Base-by-base conservation (phyloP, 2,888 invertebrate genomes). In the Caenorhabditis parvicauda region DNA sequence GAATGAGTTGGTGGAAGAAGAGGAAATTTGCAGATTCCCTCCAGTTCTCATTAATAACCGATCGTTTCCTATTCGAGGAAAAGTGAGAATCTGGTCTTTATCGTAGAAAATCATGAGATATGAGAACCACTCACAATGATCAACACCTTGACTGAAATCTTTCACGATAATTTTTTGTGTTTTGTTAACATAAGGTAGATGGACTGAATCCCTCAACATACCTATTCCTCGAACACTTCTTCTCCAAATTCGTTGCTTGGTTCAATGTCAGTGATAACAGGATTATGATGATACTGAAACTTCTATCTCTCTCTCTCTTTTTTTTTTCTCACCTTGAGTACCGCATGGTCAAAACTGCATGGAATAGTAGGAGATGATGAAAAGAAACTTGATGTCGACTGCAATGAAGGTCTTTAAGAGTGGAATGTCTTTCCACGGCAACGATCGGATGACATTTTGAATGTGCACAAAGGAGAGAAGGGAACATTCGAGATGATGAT, bases 181-280 rank as follows among this genome's bases (percentile, higher is more conserved):
- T 39, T n/a, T 50, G 41, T 42, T n/a, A n/a, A n/a, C n/a, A n/a
- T n/a, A n/a, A n/a, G n/a, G n/a, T n/a, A n/a, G n/a, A n/a, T n/a
- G n/a, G n/a, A n/a, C n/a, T n/a, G n/a, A 19, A 42, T 27, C 22
- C 41, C 12, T 3, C 17, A 22, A 21, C 29, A 25, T 17, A 60
- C 60, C 60, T 61, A 42, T 62, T 62, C 38, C 61, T 54, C 21
- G 61, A 57, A 44, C 61, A 62, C 47, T 62, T 62, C 25, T 62
- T 62, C 22, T 54, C 46, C 0, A 25, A 43, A 19, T 46, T 48
- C 19, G 48, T 56, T 6, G 54, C 28, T 19, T 45, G 17, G 12
- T 43, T 24, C 2, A 47, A 46, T 14, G 47, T 32, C 17, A 46
- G 24, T 17, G 54, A 29, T 17, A 52, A 28, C 7, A 55, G 37